These are phyloP conservation scores for Paraplagusia blochii DNA, from an alignment of 2,113 vertebrate genomes.

Conservation along the genomic window DNA sequence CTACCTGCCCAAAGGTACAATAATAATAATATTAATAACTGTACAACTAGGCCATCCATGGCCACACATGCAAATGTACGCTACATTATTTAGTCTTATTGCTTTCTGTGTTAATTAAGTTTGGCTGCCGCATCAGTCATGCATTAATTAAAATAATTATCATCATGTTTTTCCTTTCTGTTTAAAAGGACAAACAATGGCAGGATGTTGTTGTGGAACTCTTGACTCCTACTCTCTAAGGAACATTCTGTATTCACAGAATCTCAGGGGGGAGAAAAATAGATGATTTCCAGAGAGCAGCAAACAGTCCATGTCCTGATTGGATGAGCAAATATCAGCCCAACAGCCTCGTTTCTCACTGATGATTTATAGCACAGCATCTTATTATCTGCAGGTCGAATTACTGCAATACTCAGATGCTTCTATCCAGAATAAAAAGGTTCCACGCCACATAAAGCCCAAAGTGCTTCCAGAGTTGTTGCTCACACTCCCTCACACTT, in stretches of 20 bases:
- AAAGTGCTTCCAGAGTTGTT: constrained; percentile 44
- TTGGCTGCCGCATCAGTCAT: constrained; percentile 30
- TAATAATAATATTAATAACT: constrained; percentile 26
- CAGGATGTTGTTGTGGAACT: constrained; percentile 60
- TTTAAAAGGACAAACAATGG: constrained; percentile 57
- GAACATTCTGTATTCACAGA: constrained; percentile 58
- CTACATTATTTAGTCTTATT: constrained; percentile 23
- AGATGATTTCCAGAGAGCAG: constrained; percentile 46
- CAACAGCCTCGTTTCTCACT: constrained; percentile 57
- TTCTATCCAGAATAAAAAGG: constrained; percentile 50
- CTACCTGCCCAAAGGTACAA: constrained; percentile 44
- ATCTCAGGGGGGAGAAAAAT: constrained; percentile 13
- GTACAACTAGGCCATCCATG: constrained; percentile 25
- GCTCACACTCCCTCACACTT: constrained; percentile 34
- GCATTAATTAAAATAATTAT: constrained; percentile 61
- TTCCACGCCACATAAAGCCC: constrained; percentile 62
- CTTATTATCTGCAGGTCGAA: constrained; percentile 62
- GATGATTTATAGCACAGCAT: constrained; percentile 58
- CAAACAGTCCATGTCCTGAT: constrained; percentile 50
- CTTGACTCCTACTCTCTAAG: constrained; percentile 46
- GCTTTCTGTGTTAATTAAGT: constrained; percentile 13
- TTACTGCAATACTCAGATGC: constrained; percentile 41
- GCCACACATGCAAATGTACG: constrained; percentile 24
- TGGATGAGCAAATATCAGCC: constrained; percentile 56
- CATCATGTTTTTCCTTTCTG: constrained; percentile 17